phyloP scores from a whole-genome alignment of 2,888 invertebrate genomes.

The Asteroscopus sphinx region DNA sequence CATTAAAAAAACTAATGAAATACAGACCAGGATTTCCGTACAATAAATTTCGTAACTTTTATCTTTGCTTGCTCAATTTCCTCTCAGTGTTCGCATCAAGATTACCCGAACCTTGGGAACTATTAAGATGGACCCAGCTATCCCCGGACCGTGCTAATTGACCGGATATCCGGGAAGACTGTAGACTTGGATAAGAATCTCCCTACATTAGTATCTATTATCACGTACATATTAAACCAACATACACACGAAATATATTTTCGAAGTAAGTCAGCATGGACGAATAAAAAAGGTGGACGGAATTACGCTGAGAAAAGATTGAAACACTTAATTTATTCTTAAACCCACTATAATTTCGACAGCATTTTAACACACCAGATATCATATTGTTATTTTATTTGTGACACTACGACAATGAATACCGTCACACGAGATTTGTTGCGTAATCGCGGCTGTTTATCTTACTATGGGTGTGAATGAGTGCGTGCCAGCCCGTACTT shows the following conservation, averaged over 20 bases:
- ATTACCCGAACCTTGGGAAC: conserved; percentile 24
- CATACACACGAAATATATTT: neutral
- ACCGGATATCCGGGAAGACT: conserved; percentile 39
- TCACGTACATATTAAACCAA: conserved; percentile 13
- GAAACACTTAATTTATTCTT: too few species aligned
- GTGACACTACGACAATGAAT: too few species aligned
- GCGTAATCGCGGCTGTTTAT: too few species aligned
- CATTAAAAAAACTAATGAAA: neutral
- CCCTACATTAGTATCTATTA: conserved; percentile 3
- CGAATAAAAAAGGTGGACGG: too few species aligned
- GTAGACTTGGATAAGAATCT: conserved; percentile 37
- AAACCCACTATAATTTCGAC: too few species aligned
- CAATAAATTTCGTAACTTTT: conserved; percentile 6
- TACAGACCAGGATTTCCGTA: conserved; percentile 26
- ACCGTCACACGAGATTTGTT: too few species aligned
- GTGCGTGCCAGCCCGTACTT: too few species aligned
- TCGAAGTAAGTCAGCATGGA: too few species aligned
- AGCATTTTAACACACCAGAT: too few species aligned
- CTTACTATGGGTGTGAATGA: too few species aligned
- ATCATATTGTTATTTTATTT: too few species aligned
- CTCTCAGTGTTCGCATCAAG: conserved; percentile 39
- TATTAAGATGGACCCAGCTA: conserved; percentile 29
- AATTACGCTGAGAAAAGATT: too few species aligned
- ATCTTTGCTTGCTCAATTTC: conserved; percentile 31
- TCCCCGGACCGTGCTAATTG: conserved; percentile 40